These are phyloP conservation scores for Lepidocolaptes lacrymiger DNA, from an alignment of 2,797 vertebrate species.

Conservation along the genomic window DNA sequence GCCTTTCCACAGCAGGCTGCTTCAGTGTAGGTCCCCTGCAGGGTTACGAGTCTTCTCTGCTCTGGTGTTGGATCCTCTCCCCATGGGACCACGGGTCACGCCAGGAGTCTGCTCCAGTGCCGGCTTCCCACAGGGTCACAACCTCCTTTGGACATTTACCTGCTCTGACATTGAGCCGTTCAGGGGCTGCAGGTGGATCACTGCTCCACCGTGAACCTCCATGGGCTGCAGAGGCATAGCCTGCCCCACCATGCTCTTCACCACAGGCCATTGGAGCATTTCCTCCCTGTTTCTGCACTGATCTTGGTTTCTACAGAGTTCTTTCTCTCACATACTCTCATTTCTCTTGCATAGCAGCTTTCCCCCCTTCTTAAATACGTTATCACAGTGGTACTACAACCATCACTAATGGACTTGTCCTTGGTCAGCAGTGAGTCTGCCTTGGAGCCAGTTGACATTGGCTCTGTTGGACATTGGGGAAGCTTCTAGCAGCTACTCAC, in stretches of 20 bases:
- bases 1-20: not conserved
- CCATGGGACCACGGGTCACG: not conserved
- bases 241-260: not conserved
- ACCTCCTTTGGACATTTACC: not conserved
- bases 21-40: not conserved
- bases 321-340: not conserved
- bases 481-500: not conserved
- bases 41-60: not conserved
- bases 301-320: not conserved
- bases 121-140: not conserved
- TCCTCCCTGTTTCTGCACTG: not conserved
- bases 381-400: not conserved
- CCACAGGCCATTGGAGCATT: not conserved
- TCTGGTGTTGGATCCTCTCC: not conserved
- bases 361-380: not conserved
- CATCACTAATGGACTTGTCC: not conserved
- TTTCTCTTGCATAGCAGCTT: not conserved
- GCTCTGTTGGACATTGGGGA: not conserved
- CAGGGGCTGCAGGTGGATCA: not conserved
- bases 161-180: not conserved
- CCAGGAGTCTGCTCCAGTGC: not conserved
- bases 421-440: accelerated
- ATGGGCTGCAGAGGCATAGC: not conserved
- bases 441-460: not conserved
- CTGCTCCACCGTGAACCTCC: not conserved